Evolutionary conservation across 2,797 vertebrate species (phyloP).

Genomic region (Valencia hispanica): DNA sequence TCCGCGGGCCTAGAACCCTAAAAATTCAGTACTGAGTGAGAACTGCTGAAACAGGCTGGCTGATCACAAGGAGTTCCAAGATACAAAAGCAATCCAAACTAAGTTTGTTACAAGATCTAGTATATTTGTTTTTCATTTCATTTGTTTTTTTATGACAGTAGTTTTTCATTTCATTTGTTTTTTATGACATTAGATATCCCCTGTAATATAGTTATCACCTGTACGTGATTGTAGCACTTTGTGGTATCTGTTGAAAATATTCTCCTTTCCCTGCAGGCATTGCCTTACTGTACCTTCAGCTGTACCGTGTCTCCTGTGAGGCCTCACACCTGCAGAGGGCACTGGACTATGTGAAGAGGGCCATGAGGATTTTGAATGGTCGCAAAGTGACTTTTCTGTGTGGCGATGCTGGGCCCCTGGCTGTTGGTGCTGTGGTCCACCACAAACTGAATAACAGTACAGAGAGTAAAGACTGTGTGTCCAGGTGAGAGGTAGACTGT

Average conservation of each 20-base stretch:
- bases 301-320: slow-evolving; percentile 84
- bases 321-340: slow-evolving; percentile 88
- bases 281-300: slow-evolving; percentile 91
- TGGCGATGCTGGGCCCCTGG: slow-evolving; percentile 93
- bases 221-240: background rate
- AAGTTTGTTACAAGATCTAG: no score
- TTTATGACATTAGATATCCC: no score
- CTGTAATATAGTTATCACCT: no score
- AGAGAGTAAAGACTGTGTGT: slow-evolving; percentile 90
- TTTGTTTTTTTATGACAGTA: no score
- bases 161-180: no score
- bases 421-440: slow-evolving; percentile 91
- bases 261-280: slow-evolving; percentile 80
- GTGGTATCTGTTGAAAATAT: background rate
- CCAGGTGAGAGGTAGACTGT: slow-evolving; percentile 79
- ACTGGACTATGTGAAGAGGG: slow-evolving; percentile 92
- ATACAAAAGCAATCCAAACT: no score
- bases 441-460: slow-evolving; percentile 86
- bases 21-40: no score
- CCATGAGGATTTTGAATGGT: slow-evolving; percentile 90
- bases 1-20: no score
- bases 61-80: no score
- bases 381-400: slow-evolving; percentile 94
- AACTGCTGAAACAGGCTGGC: no score
- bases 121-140: no score